Base-by-base conservation (phyloP, 1,140 invertebrate species). In the Cheumatopsyche charites region DNA sequence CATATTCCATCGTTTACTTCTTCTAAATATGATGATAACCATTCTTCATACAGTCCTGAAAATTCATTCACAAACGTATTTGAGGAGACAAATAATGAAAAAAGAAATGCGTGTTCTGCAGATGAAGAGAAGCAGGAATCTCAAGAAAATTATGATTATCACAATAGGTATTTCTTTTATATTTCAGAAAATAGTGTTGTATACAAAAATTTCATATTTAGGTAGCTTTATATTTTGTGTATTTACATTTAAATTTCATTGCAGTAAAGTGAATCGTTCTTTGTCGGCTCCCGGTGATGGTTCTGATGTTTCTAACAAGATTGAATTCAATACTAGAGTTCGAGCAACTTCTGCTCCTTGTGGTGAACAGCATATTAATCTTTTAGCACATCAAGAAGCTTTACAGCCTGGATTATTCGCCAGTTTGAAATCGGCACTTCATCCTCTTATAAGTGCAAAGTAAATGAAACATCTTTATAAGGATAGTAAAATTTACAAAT, bases 301-400 rank as follows among this genome's bases (percentile, higher is more conserved):
- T 23, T 45, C 17, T 36, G 69, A 65, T 42, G 6, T 12, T 12
- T 15, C 19, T 4, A 58, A 66, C 21, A 26, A 45, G 19, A 45
- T 17, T 6, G 47, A 52, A 68, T 21, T 9, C 1, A 36, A 12
- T 69, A 17, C 67, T 65, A 1, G 76, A 72, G 72, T 25, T 1
- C 75, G 77, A 6, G 69, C 77, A 6, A 41, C 72, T 12, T 80
- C 80, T 9, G 80, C 81, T 0, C 72, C 82, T 17, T 62, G 49
- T 42, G 58, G 41, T 42, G 49, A 68, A n/a, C 62, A 15, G 2
- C 55, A 13, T 36, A 58, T 9, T 55, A 58, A 47, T 42, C 69
- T 92, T 13, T 80, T 93, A 6, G 87, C 87, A 17, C 82, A 86
- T 65, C 90, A 92, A 77, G 91, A 92, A 80, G 81, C 89, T 1